A percentile compares a stretch with the other conserved stretches of the same genome.
phyloP scores from a whole-genome alignment of 92 coral and sea anemone genomes.

The Epizoanthus stellaris region DNA sequence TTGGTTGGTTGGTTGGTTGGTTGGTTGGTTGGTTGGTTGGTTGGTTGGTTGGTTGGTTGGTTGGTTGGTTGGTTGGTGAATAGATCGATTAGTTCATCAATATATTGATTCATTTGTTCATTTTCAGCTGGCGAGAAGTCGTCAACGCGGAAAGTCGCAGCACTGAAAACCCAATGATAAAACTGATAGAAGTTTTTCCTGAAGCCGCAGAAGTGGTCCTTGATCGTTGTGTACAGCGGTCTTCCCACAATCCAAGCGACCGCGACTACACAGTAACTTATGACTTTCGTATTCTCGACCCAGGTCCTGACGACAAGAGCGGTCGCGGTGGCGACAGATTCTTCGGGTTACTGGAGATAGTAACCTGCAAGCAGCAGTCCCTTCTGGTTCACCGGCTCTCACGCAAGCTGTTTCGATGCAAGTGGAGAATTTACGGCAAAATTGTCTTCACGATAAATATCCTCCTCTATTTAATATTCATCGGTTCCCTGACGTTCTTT shows the following conservation, averaged over 20 bases:
- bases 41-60: too few species aligned
- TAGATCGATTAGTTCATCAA: too few species aligned
- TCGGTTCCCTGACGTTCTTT: slow-evolving; percentile 55
- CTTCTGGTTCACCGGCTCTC: slow-evolving; percentile 73
- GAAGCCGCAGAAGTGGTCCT: slow-evolving; percentile 69
- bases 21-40: too few species aligned
- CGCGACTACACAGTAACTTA: slow-evolving; percentile 57
- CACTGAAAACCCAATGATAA: slow-evolving; percentile 53
- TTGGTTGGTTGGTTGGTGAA: too few species aligned
- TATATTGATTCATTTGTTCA: too few species aligned
- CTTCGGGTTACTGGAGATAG: slow-evolving; percentile 66
- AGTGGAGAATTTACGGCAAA: slow-evolving; percentile 77
- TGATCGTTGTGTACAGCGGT: slow-evolving; percentile 74
- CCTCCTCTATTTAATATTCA: slow-evolving; percentile 45
- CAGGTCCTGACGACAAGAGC: slow-evolving; percentile 70
- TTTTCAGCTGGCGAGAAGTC: too few species aligned
- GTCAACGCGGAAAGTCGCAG: too few species aligned
- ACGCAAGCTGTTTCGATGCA: slow-evolving; percentile 58
- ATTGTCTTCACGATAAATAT: slow-evolving; percentile 58
- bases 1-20: too few species aligned
- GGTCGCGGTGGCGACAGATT: slow-evolving; percentile 46
- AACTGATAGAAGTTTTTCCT: slow-evolving; percentile 68
- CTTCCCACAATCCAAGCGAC: slow-evolving; percentile 45
- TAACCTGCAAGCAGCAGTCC: slow-evolving; percentile 52
- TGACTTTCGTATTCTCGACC: slow-evolving; percentile 78